These are phyloP conservation scores for Psococerastis gibbosa DNA, from an alignment of 2,888 invertebrate genomes.

Conservation along the genomic window DNA sequence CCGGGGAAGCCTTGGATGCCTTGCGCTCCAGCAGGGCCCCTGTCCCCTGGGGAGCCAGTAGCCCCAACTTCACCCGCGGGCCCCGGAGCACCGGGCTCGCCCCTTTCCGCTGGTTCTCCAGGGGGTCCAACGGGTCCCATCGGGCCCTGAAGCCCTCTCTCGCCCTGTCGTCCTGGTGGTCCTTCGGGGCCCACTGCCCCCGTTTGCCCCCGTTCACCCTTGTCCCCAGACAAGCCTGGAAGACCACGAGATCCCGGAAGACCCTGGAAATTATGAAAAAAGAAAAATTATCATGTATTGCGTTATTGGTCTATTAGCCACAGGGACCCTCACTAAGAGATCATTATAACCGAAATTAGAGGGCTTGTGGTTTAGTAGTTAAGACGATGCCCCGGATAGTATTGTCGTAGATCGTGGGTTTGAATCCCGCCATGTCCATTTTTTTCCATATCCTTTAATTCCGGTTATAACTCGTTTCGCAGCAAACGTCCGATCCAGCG, in stretches of 20 bases:
- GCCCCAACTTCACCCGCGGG: conserved; percentile 50
- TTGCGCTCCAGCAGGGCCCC: conserved; percentile 50
- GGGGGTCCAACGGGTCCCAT: conserved; percentile 56
- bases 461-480: too few species aligned
- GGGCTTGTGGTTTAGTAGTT: too few species aligned
- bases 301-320: neutral
- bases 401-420: too few species aligned
- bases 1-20: conserved; percentile 52
- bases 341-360: too few species aligned
- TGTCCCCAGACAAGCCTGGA: conserved; percentile 46
- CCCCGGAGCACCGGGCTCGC: conserved; percentile 55
- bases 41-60: conserved; percentile 48
- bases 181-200: conserved; percentile 61
- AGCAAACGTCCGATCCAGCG: too few species aligned
- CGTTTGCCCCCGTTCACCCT: conserved; percentile 51
- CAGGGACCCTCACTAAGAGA: too few species aligned
- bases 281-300: neutral
- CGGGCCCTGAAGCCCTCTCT: conserved; percentile 57
- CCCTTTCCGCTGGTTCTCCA: conserved; percentile 64
- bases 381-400: too few species aligned
- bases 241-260: conserved; percentile 47
- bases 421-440: too few species aligned
- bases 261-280: too few species aligned
- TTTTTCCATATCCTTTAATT: too few species aligned
- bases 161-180: conserved; percentile 48